Percentiles rank a stretch among this genome's conserved stretches.
Evolutionary conservation across 2,888 invertebrate genomes (phyloP).

Genomic region (Cephus spinipes): DNA sequence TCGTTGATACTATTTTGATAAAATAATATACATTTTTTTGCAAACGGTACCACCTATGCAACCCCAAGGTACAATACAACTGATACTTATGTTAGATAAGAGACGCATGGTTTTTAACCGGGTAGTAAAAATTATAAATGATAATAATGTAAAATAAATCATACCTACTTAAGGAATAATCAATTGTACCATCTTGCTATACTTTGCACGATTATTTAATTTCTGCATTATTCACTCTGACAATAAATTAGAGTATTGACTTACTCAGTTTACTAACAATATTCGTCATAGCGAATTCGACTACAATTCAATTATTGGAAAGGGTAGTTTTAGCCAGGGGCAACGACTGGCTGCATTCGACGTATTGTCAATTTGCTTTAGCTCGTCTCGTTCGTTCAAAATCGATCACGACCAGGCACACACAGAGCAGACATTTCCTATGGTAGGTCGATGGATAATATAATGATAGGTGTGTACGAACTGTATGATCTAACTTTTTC

Average conservation of each 20-base stretch:
- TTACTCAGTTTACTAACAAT: neutral
- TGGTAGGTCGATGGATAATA: neutral
- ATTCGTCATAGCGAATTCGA: neutral
- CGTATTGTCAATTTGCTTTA: slow-evolving; percentile 61
- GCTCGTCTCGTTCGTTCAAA: slow-evolving; percentile 57
- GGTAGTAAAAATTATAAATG: too few relatives aligned
- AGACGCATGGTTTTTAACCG: too few relatives aligned
- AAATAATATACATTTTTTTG: neutral
- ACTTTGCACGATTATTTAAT: neutral
- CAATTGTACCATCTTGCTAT: neutral
- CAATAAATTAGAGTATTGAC: neutral
- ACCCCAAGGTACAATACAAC: neutral
- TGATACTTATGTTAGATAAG: neutral
- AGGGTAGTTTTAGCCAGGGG: slow-evolving; percentile 54
- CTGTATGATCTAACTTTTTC: neutral
- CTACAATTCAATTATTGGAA: slow-evolving; percentile 16
- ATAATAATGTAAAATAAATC: too few relatives aligned
- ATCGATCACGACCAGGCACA: slow-evolving; percentile 56
- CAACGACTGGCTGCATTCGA: slow-evolving; percentile 58
- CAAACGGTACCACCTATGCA: neutral
- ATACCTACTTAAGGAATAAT: neutral
- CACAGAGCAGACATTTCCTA: neutral
- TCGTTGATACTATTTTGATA: neutral
- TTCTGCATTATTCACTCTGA: neutral
- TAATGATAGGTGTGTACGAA: neutral